Conservation (phyloP, 2,113 vertebrate genomes). For the Gobius niger region DNA sequence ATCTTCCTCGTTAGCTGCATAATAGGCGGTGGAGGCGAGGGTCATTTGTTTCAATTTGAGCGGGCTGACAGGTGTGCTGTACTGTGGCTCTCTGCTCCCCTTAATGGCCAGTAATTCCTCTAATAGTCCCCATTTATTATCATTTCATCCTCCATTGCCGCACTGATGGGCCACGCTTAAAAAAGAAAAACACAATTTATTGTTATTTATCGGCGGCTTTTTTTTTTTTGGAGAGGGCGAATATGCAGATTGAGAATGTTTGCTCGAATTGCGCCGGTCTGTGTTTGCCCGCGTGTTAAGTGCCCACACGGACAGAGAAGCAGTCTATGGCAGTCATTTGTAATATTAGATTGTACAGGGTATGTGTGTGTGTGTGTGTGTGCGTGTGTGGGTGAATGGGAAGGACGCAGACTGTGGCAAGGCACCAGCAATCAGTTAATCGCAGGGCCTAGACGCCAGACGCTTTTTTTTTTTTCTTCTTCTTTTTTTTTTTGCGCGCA, state of each 20-base stretch:
- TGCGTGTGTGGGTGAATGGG: constrained; percentile 32
- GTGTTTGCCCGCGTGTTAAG: background rate
- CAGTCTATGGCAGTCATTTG: constrained; percentile 31
- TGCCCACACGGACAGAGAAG: constrained; percentile 13
- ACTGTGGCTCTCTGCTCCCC: constrained; percentile 70
- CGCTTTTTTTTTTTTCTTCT: constrained; percentile 5
- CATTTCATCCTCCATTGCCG: constrained; percentile 72
- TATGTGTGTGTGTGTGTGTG: constrained; percentile 27
- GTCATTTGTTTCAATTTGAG: constrained; percentile 82
- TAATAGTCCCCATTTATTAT: constrained; percentile 82
- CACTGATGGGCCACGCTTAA: constrained; percentile 56
- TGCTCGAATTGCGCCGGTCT: constrained; percentile 7
- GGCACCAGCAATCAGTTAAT: constrained; percentile 45
- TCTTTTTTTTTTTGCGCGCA: background rate
- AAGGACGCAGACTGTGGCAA: constrained; percentile 35
- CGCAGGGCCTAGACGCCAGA: constrained; percentile 31
- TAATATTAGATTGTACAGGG: constrained; percentile 49
- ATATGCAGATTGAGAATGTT: constrained; percentile 6
- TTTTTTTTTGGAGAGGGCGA: constrained; percentile 13
- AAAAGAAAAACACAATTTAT: constrained; percentile 46
- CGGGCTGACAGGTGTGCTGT: constrained; percentile 76
- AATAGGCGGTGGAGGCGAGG: constrained; percentile 70
- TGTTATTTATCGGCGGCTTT: constrained; percentile 50
- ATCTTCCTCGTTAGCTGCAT: constrained; percentile 76
- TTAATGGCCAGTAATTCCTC: constrained; percentile 80